A percentile compares a stretch with the other conserved stretches of the same genome.
phyloP scores from a whole-genome alignment of 2,113 vertebrate genomes.

The Prochilodus magdalenae region DNA sequence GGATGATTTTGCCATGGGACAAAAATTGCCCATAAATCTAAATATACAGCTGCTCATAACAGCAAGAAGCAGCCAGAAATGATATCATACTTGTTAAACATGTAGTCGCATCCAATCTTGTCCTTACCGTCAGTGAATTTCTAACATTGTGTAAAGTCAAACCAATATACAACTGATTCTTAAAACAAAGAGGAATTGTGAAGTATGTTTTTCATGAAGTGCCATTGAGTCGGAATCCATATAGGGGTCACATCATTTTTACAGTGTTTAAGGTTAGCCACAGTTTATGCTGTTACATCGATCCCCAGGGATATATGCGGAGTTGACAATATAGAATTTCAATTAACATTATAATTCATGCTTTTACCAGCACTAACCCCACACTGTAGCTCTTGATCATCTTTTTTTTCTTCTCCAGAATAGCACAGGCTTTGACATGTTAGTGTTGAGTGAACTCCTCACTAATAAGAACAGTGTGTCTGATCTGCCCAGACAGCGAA shows the following conservation, averaged over 20 bases:
- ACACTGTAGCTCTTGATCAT: not conserved
- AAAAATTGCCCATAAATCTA: not conserved
- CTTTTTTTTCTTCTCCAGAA: not conserved
- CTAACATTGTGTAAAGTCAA: too few species aligned
- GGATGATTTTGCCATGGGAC: not conserved
- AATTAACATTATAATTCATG: not conserved
- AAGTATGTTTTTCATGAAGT: too few species aligned
- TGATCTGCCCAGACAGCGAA: conserved; percentile 32
- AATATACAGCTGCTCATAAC: not conserved
- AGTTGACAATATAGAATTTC: too few species aligned
- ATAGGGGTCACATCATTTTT: too few species aligned
- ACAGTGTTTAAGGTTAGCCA: too few species aligned
- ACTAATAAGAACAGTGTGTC: conserved; percentile 51
- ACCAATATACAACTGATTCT: too few species aligned
- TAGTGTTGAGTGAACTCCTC: conserved; percentile 49
- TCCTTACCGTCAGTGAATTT: not conserved
- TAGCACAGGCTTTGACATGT: conserved; percentile 52
- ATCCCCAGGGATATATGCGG: too few species aligned
- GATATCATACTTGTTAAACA: not conserved
- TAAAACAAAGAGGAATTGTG: too few species aligned
- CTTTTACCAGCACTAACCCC: not conserved
- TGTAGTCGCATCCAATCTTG: not conserved
- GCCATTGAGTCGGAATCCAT: too few species aligned
- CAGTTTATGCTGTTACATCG: too few species aligned
- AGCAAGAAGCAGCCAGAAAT: not conserved